phyloP scores from a whole-genome alignment of 2,888 invertebrate species.

The Lamellibrachia satsuma region DNA sequence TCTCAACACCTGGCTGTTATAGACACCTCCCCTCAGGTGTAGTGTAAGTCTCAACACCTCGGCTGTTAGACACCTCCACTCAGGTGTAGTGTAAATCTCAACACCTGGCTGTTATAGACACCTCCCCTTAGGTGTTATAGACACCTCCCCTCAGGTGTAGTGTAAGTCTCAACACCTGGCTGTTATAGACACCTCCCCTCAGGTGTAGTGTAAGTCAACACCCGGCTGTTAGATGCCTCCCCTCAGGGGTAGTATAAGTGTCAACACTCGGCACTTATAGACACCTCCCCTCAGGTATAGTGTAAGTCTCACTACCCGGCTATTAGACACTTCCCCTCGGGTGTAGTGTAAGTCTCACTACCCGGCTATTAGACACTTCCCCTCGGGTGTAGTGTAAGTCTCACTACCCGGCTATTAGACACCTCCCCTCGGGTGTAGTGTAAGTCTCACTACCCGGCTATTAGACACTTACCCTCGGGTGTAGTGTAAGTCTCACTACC shows the following conservation, averaged over 20 bases:
- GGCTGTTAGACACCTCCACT: not conserved
- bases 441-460: slow-evolving; percentile 56
- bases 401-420: too few relatives aligned
- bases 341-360: not conserved
- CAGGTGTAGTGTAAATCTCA: not conserved
- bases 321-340: not conserved
- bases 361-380: not conserved
- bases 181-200: not conserved
- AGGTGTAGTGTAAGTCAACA: not conserved
- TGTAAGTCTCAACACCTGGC: not conserved
- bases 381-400: too few relatives aligned
- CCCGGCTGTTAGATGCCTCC: not conserved
- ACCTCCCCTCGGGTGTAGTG: slow-evolving; percentile 77
- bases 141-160: not conserved
- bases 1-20: not conserved
- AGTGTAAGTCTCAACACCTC: not conserved
- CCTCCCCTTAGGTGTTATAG: not conserved
- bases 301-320: slow-evolving; percentile 67
- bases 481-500: slow-evolving; percentile 84
- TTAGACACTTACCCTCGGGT: slow-evolving; percentile 83
- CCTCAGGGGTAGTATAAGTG: not conserved
- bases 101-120: not conserved
- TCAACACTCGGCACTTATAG: not conserved
- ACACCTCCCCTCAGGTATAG: too few relatives aligned
- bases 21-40: not conserved